These are phyloP conservation scores for Micromys minutus DNA, from an alignment of 2,113 vertebrate genomes.

Conservation along the genomic window DNA sequence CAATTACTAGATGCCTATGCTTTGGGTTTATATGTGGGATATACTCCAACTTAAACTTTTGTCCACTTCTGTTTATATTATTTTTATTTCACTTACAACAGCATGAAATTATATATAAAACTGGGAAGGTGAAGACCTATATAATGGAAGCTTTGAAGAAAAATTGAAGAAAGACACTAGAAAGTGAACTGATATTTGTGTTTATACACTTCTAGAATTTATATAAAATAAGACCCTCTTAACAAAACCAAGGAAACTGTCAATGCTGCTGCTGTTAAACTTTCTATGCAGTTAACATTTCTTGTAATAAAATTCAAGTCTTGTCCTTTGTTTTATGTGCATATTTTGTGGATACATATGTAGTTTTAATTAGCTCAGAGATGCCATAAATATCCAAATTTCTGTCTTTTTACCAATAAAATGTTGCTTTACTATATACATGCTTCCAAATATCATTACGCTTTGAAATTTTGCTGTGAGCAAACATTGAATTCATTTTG, in stretches of 20 bases:
- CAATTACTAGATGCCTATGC: neutral
- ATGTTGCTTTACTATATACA: neutral
- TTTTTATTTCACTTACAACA: neutral
- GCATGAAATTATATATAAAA: too few relatives aligned
- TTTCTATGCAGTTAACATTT: neutral
- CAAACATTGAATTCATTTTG: neutral
- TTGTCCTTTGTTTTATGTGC: neutral
- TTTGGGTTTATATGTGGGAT: neutral
- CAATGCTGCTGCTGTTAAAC: neutral
- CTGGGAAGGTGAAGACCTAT: neutral
- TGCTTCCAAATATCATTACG: neutral
- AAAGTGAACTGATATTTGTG: neutral
- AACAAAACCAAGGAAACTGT: neutral
- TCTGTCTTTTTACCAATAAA: neutral
- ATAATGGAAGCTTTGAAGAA: neutral
- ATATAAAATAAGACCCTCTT: neutral
- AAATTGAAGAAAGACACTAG: neutral
- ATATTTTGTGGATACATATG: neutral
- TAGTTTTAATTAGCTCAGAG: neutral
- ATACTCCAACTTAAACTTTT: neutral
- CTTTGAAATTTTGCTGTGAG: neutral
- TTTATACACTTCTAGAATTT: neutral
- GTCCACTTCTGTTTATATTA: neutral
- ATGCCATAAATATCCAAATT: neutral
- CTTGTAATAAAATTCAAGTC: neutral